Conservation (phyloP, 1,140 invertebrate species). For the Aphaenogaster rudis region DNA sequence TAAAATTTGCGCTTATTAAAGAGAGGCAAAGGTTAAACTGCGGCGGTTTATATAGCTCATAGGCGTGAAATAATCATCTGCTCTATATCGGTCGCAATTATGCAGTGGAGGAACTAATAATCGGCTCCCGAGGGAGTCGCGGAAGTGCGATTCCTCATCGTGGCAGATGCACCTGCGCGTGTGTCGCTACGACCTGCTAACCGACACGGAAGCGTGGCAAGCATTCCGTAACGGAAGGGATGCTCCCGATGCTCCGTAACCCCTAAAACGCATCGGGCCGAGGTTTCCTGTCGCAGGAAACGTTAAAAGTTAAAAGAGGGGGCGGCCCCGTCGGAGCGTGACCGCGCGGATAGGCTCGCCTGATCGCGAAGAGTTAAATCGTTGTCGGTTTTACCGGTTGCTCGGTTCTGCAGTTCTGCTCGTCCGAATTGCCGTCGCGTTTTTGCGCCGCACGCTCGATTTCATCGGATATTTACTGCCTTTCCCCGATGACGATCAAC, state of each 20-base stretch:
- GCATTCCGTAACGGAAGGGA: slow-evolving; percentile 77
- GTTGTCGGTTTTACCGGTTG: slow-evolving; percentile 67
- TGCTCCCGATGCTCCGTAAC: slow-evolving; percentile 72
- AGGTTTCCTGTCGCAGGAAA: slow-evolving; percentile 80
- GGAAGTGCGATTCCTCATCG: slow-evolving; percentile 38
- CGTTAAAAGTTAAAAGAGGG: slow-evolving; percentile 67
- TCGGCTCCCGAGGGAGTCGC: not conserved
- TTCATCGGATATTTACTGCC: slow-evolving; percentile 61
- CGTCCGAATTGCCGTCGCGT: slow-evolving; percentile 44
- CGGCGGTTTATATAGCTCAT: not conserved
- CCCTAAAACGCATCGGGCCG: slow-evolving; percentile 76
- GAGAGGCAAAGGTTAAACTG: not conserved
- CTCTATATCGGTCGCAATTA: slow-evolving; percentile 7
- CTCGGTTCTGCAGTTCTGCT: slow-evolving; percentile 56
- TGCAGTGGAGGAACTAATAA: not conserved
- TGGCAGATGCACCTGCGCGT: slow-evolving; percentile 65
- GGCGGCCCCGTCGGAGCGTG: slow-evolving; percentile 68
- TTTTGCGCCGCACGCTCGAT: slow-evolving; percentile 68
- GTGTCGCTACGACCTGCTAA: slow-evolving; percentile 48
- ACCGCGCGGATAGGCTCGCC: slow-evolving; percentile 59
- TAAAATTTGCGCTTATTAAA: not conserved
- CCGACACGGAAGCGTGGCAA: slow-evolving; percentile 74
- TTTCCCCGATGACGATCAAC: not conserved
- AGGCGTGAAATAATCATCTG: slow-evolving; percentile 28
- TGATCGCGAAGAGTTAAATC: slow-evolving; percentile 65